Percentiles rank a stretch among this genome's conserved stretches.
These are phyloP conservation scores for Urocitellus parryii DNA, from an alignment of 2,113 vertebrate genomes.

Conservation along the genomic window DNA sequence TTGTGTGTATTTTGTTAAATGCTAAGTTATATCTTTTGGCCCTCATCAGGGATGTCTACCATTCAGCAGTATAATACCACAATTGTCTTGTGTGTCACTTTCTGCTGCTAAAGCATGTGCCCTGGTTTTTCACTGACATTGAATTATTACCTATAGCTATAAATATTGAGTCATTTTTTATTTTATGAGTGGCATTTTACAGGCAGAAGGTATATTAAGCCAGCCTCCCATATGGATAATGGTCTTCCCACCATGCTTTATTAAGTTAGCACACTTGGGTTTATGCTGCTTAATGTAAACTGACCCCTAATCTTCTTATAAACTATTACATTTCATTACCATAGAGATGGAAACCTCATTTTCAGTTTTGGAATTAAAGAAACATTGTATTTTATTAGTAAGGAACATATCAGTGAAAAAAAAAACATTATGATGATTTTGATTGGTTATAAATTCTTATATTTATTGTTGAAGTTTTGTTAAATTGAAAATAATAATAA, in stretches of 20 bases:
- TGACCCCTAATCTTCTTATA: conserved; percentile 57
- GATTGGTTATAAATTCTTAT: background rate
- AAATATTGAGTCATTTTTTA: conserved; percentile 70
- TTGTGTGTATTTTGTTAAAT: background rate
- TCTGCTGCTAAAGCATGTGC: background rate
- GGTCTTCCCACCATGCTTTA: background rate
- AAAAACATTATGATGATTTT: background rate
- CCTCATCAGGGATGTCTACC: background rate
- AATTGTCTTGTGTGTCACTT: background rate
- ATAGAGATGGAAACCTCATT: background rate
- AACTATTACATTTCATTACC: conserved; percentile 36
- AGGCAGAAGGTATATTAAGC: conserved; percentile 38
- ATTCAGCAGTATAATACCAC: background rate
- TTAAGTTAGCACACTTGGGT: conserved; percentile 37
- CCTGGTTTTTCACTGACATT: conserved; percentile 58
- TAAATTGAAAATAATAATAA: conserved; percentile 1
- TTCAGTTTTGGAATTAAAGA: conserved; percentile 46
- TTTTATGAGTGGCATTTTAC: conserved; percentile 65
- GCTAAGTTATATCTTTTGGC: background rate
- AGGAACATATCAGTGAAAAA: background rate
- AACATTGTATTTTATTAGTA: background rate
- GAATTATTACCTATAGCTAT: conserved; percentile 64
- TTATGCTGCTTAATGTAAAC: conserved; percentile 54
- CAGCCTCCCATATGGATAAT: conserved; percentile 50
- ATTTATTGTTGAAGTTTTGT: background rate